phyloP scores from a whole-genome alignment of 35 echinoderm and acorn worm species.

The Ptychodera flava region DNA sequence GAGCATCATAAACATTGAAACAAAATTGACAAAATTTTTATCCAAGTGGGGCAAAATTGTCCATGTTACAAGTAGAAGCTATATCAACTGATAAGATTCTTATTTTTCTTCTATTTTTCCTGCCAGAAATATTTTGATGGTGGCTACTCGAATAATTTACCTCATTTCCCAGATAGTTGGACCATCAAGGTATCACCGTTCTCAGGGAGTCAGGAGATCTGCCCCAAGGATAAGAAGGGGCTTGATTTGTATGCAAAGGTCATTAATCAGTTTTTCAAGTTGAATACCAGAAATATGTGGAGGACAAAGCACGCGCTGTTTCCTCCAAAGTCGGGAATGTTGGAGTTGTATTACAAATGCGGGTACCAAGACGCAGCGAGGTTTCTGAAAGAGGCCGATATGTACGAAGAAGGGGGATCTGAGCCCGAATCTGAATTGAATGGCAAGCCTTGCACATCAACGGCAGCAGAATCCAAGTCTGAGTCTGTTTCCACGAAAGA shows the following conservation, averaged over 20 bases:
- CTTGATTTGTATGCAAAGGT: conserved; percentile 16
- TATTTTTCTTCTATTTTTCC: conserved; percentile 15
- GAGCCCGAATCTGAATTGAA: conserved; percentile 5
- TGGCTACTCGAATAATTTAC: conserved; percentile 28
- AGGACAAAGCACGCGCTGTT: conserved; percentile 36
- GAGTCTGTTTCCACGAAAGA: no score
- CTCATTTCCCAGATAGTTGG: conserved; percentile 11
- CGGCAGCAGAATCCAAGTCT: no score
- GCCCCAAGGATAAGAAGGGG: conserved; percentile 28
- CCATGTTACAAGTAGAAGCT: neutral
- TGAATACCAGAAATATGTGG: conserved; percentile 31
- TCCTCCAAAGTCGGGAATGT: conserved; percentile 12
- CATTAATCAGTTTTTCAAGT: conserved; percentile 32
- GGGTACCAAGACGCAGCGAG: conserved; percentile 21
- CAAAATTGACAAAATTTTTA: no score
- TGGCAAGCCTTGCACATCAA: no score
- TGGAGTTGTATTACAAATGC: conserved; percentile 24
- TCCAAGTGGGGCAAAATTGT: neutral
- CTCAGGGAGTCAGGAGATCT: conserved; percentile 43
- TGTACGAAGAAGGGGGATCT: conserved; percentile 7
- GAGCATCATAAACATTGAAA: no score
- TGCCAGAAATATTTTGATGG: conserved; percentile 58
- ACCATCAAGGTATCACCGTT: conserved; percentile 47
- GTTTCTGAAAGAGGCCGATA: conserved; percentile 22
- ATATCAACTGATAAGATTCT: neutral